A percentile compares a stretch with the other conserved stretches of the same genome.
phyloP scores from a whole-genome alignment of 2,113 vertebrate species.

The Pedionomus torquatus region DNA sequence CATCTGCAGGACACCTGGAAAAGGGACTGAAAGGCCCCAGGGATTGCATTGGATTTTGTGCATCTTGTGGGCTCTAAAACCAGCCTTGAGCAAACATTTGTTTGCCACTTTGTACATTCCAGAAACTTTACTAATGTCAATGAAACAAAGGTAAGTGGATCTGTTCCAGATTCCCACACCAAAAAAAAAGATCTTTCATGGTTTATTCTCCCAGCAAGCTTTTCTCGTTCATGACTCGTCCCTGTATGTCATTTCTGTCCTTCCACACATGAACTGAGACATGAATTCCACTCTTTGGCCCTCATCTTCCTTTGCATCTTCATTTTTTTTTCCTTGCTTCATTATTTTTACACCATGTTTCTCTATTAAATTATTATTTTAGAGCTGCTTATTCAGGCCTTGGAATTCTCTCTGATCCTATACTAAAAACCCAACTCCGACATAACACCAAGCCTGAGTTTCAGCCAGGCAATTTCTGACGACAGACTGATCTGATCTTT shows the following conservation, averaged over 20 bases:
- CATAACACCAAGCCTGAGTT: accelerated
- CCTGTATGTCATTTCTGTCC: background rate
- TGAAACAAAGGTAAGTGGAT: background rate
- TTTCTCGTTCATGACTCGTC: background rate
- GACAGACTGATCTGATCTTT: background rate
- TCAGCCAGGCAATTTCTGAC: background rate
- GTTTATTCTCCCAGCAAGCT: background rate
- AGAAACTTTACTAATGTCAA: background rate
- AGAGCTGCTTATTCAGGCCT: background rate
- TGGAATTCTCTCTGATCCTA: background rate
- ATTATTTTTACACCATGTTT: background rate
- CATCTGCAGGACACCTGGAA: background rate
- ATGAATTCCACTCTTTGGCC: background rate
- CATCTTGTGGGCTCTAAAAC: background rate
- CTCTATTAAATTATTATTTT: background rate
- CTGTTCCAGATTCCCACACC: background rate
- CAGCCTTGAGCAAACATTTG: background rate
- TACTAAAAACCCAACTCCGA: background rate
- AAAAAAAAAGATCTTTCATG: background rate
- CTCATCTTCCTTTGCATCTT: background rate
- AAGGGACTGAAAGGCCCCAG: background rate
- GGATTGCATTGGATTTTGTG: background rate
- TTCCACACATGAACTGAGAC: background rate
- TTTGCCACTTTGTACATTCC: background rate
- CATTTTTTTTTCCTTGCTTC: background rate